These are phyloP conservation scores for Netelia fuscicornis DNA, from an alignment of 2,888 invertebrate species.

Conservation along the genomic window DNA sequence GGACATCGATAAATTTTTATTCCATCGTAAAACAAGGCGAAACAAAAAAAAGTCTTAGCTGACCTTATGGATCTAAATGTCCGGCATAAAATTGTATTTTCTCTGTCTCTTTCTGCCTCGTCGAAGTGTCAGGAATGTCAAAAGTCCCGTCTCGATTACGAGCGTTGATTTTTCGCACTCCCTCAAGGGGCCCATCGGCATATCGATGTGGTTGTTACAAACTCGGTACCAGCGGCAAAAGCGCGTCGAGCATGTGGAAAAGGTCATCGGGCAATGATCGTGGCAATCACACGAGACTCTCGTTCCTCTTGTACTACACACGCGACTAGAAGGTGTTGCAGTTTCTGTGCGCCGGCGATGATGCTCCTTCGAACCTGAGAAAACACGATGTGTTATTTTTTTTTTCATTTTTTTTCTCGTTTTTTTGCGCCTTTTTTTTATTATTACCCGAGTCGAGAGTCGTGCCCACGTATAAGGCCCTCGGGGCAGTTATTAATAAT, in stretches of 20 bases:
- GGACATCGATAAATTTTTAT: neutral
- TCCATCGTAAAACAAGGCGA: neutral
- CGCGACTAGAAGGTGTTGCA: constrained; percentile 63
- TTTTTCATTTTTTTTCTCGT: constrained; percentile 3
- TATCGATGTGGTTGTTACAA: constrained; percentile 50
- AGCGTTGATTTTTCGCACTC: constrained; percentile 46
- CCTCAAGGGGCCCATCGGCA: constrained; percentile 12
- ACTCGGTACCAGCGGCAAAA: constrained; percentile 56
- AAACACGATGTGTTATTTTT: constrained; percentile 58
- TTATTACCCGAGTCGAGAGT: constrained; percentile 39
- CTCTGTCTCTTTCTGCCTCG: neutral
- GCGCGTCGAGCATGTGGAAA: constrained; percentile 48
- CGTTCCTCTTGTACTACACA: constrained; percentile 43
- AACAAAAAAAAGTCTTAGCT: neutral
- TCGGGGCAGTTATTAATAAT: constrained; percentile 74
- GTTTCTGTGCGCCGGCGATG: constrained; percentile 29
- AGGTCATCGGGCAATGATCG: constrained; percentile 70
- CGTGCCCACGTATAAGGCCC: constrained; percentile 72
- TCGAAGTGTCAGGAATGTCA: constrained; percentile 53
- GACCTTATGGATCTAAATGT: constrained; percentile 21
- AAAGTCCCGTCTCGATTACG: constrained; percentile 47
- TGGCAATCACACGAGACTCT: constrained; percentile 64
- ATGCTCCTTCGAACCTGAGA: constrained; percentile 63
- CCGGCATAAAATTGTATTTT: constrained; percentile 15
- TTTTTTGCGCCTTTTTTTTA: constrained; percentile 4